These are phyloP conservation scores for Gymnocheta viridis DNA, from an alignment of 2,888 invertebrate species.

Conservation along the genomic window DNA sequence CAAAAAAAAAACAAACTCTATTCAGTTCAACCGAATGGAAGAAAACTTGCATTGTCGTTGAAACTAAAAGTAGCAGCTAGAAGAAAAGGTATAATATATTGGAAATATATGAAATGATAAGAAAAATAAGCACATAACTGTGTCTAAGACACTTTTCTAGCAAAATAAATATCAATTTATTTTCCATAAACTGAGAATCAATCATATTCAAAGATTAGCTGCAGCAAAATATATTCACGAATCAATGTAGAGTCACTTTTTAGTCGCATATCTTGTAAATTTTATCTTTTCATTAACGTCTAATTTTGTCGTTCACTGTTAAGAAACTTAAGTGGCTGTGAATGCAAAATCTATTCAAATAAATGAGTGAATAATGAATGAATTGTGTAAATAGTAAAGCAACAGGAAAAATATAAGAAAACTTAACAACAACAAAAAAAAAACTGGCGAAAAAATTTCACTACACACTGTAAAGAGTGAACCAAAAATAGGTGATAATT, in stretches of 20 bases:
- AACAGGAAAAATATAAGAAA: constrained; percentile 60
- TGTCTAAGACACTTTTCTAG: too few relatives aligned
- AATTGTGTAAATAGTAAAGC: constrained; percentile 64
- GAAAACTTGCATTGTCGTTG: neutral
- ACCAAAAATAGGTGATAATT: neutral
- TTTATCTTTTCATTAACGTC: neutral
- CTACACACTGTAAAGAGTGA: constrained; percentile 7
- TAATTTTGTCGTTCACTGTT: constrained; percentile 16
- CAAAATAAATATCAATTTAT: too few relatives aligned
- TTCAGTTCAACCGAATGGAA: constrained; percentile 7
- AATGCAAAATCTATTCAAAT: constrained; percentile 61
- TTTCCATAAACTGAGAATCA: neutral
- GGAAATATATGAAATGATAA: too few relatives aligned
- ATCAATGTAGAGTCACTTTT: neutral
- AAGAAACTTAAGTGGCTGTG: constrained; percentile 53
- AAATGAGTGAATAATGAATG: constrained; percentile 68
- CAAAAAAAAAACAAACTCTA: neutral
- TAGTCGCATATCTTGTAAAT: neutral
- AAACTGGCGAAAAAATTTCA: neutral
- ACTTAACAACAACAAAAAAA: constrained; percentile 1
- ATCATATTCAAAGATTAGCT: neutral
- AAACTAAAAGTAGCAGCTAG: neutral
- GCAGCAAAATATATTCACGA: neutral
- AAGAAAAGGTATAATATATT: neutral
- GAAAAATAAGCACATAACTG: too few relatives aligned